Evolutionary conservation across 2,113 vertebrate species (phyloP).

Genomic region (Rutilus rutilus): DNA sequence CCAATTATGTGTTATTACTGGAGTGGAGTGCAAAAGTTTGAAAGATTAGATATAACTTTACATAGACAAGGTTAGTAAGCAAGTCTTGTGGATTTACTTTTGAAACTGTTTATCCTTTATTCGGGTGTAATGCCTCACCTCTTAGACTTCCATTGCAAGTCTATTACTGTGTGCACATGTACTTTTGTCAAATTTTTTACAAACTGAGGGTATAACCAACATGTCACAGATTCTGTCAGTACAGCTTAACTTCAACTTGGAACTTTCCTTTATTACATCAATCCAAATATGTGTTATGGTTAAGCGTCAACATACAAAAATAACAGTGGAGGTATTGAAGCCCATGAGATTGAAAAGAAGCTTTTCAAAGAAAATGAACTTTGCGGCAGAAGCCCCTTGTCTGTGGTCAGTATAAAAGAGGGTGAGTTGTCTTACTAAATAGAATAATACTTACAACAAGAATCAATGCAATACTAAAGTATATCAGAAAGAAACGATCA

Average conservation of each 20-base stretch:
- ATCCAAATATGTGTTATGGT: not conserved
- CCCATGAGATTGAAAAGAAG: constrained; percentile 27
- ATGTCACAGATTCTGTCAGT: not conserved
- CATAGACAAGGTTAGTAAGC: not conserved
- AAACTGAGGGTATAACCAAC: not conserved
- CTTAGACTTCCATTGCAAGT: no score
- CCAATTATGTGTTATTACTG: no score
- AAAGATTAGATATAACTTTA: not conserved
- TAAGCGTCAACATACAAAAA: not conserved
- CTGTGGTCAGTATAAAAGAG: constrained; percentile 53
- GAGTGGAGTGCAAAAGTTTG: not conserved
- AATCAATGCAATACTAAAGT: constrained; percentile 75
- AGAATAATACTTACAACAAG: constrained; percentile 73
- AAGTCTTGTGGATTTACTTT: no score
- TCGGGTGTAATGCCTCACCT: no score
- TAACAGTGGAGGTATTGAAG: constrained; percentile 25
- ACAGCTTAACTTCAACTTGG: not conserved
- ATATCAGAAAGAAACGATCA: constrained; percentile 77
- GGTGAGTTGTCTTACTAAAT: constrained; percentile 71
- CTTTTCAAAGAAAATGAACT: not conserved
- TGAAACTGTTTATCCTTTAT: not conserved
- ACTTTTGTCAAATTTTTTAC: no score
- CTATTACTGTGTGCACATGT: no score
- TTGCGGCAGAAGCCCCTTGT: constrained; percentile 34
- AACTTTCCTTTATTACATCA: not conserved